Conservation (phyloP, 30 jellyfish, hydroid and myxozoan genomes). For the Aurelia aurita region DNA sequence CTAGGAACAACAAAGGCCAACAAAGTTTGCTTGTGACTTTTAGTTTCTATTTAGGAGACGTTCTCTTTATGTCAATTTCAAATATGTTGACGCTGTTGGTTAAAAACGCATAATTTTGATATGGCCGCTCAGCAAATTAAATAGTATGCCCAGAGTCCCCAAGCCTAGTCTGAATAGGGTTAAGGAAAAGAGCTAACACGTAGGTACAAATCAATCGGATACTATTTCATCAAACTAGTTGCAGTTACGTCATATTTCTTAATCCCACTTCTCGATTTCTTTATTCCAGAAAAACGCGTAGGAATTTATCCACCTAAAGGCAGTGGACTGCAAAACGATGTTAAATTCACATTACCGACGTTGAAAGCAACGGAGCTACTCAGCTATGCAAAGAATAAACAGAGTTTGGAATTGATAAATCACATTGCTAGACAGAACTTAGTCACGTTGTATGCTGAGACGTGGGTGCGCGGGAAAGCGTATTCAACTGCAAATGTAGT, state of each 20-base stretch:
- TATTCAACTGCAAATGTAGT: background rate
- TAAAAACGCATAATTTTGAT: too few species aligned
- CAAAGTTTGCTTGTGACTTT: too few species aligned
- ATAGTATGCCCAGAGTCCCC: too few species aligned
- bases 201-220: too few species aligned
- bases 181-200: too few species aligned
- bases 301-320: constrained; percentile 5
- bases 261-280: background rate
- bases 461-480: background rate
- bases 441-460: constrained; percentile 2
- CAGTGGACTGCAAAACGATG: constrained; percentile 10
- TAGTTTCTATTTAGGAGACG: too few species aligned
- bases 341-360: background rate
- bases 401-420: background rate
- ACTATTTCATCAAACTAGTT: too few species aligned
- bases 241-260: background rate
- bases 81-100: too few species aligned
- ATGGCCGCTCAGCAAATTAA: too few species aligned
- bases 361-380: background rate
- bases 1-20: too few species aligned
- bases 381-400: background rate
- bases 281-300: background rate
- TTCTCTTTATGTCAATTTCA: too few species aligned
- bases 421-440: background rate
- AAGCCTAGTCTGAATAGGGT: too few species aligned